Evolutionary conservation across 2,113 vertebrate species (phyloP).

Genomic region (Pachyramphus minor): DNA sequence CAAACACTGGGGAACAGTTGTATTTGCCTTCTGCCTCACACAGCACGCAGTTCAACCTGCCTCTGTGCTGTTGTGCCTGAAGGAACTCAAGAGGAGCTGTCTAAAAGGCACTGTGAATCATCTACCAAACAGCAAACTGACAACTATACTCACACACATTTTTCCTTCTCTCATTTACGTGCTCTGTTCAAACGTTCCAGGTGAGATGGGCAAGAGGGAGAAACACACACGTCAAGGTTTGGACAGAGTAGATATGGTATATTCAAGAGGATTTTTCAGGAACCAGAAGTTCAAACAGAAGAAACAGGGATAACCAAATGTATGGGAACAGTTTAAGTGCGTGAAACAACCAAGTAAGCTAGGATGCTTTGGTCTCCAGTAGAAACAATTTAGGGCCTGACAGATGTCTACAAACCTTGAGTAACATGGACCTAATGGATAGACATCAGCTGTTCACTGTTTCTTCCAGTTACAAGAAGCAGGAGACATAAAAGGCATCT

Average conservation of each 20-base stretch:
- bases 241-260: neutral
- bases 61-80: neutral
- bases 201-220: neutral
- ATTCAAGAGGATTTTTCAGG: neutral
- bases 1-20: neutral
- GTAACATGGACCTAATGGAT: neutral
- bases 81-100: neutral
- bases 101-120: neutral
- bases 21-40: neutral
- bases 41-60: fast-evolving
- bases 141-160: neutral
- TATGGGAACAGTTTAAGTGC: neutral
- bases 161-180: neutral
- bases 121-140: neutral
- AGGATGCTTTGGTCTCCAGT: neutral
- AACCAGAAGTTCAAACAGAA: neutral
- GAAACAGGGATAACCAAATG: neutral
- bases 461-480: neutral
- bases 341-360: neutral
- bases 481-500: neutral
- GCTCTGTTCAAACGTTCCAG: neutral
- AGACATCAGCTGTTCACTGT: neutral
- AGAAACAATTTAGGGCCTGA: neutral
- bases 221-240: neutral
- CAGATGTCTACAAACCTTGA: neutral